A percentile compares a stretch with the other conserved stretches of the same genome.
phyloP scores from a whole-genome alignment of 2,888 invertebrate genomes.

The Epicampocera succincta region DNA sequence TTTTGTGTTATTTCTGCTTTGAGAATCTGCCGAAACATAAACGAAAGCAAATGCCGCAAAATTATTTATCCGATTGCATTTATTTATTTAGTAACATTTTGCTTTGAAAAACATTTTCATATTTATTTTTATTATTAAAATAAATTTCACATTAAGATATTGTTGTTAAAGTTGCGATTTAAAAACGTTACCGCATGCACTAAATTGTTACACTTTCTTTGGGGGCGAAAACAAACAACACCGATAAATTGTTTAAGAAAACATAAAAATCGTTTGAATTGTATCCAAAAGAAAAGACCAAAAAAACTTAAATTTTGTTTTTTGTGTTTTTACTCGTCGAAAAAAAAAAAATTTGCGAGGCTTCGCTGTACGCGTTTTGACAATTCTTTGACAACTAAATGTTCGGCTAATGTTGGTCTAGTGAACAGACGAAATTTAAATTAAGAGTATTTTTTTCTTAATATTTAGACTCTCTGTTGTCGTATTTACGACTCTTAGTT shows the following conservation, averaged over 20 bases:
- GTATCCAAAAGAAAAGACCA: constrained; percentile 38
- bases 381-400: constrained; percentile 73
- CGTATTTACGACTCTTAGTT: constrained; percentile 2
- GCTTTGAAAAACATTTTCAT: background rate
- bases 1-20: constrained; percentile 23
- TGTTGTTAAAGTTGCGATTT: constrained; percentile 1
- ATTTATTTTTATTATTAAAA: background rate
- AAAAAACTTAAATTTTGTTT: constrained; percentile 40
- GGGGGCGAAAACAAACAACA: constrained; percentile 36
- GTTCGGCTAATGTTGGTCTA: constrained; percentile 29
- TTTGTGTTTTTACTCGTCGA: constrained; percentile 16
- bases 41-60: constrained; percentile 32
- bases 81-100: background rate
- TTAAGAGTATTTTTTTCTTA: constrained; percentile 5
- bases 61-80: background rate
- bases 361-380: constrained; percentile 71
- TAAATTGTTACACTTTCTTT: background rate
- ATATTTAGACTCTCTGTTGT: constrained; percentile 31
- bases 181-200: background rate
- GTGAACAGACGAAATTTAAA: constrained; percentile 26
- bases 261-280: constrained; percentile 21
- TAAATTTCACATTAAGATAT: background rate
- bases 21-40: constrained; percentile 13
- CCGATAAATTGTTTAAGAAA: constrained; percentile 49
- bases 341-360: constrained; percentile 50